Evolutionary conservation across 2,888 invertebrate genomes (phyloP), one percentile per base, ranked within the genome.

Genomic region (Stomorhina lunata): DNA sequence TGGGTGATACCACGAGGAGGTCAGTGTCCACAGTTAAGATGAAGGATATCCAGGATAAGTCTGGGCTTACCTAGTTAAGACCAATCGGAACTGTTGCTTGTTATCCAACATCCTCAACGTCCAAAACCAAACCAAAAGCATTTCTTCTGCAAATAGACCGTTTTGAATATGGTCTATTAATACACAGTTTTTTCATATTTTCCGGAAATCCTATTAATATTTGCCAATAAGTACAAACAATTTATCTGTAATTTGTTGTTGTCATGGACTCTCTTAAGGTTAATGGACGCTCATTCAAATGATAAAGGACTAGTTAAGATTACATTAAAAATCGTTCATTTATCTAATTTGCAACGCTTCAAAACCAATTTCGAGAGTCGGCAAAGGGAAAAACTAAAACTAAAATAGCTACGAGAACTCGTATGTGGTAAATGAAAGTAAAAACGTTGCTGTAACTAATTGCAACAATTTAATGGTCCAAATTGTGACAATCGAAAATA

Each of bases 401-500:
- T 43, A 79, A 66, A 59, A 29, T n/a, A n/a, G n/a, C n/a, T n/a
- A n/a, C n/a, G n/a, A n/a, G n/a, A n/a, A n/a, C n/a, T n/a, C n/a
- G n/a, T n/a, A n/a, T 65, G 72, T 57, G 72, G 29, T 40, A 53
- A 73, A 43, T 17, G 37, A 73, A 73, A 66, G 40, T 61, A 34
- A 71, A n/a, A 82, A 71, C 71, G 75, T 71, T 75, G 71, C 71
- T 48, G 82, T 37, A 55, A 79, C 82, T 57, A 82, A 82, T 82
- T 79, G 75, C 12, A 59, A 71, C 88, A 90, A 91, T 91, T 91
- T 91, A 89, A 91, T 90, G 91, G 91, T 90, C 90, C 90, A 90
- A 91, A 91, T 90, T 91, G 90, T 87, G 86, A 85, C 88, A 87
- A 89, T 86, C 79, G 59, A 65, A 71, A 65, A 50, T 20, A 65